Evolutionary conservation across 2,888 invertebrate species (phyloP).

Genomic region (Iselma pallidipennis): DNA sequence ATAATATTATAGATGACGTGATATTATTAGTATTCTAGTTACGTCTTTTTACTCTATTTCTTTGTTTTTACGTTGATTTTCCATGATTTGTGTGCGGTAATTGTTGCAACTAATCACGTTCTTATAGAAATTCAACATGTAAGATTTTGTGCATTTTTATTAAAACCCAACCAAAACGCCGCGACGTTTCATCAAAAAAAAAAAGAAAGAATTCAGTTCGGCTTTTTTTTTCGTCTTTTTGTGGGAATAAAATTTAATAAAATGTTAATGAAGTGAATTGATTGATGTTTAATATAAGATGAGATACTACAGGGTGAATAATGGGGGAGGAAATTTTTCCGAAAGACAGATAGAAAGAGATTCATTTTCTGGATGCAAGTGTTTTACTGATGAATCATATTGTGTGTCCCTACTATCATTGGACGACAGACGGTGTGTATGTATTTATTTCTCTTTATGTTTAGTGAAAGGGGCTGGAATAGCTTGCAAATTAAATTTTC

Average conservation of each 20-base stretch:
- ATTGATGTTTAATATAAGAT: neutral
- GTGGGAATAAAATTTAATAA: neutral
- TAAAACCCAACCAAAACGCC: no score
- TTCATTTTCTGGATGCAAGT: neutral
- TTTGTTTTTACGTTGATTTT: neutral
- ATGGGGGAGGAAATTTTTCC: neutral
- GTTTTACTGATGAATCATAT: neutral
- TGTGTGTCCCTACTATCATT: neutral
- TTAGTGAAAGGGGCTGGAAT: no score
- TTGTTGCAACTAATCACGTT: neutral
- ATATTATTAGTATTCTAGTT: neutral
- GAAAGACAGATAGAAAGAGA: neutral
- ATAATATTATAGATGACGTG: neutral
- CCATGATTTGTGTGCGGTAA: neutral
- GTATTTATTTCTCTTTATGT: no score
- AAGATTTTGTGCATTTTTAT: no score
- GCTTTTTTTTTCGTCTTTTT: no score
- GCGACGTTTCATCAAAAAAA: no score
- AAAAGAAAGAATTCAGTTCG: neutral
- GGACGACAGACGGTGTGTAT: no score
- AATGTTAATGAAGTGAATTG: neutral
- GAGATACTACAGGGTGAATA: neutral
- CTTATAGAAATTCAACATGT: neutral
- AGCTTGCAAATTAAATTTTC: no score
- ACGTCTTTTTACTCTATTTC: neutral